phyloP scores from a whole-genome alignment of 2,888 invertebrate species.

The Choristoneura rosaceana region DNA sequence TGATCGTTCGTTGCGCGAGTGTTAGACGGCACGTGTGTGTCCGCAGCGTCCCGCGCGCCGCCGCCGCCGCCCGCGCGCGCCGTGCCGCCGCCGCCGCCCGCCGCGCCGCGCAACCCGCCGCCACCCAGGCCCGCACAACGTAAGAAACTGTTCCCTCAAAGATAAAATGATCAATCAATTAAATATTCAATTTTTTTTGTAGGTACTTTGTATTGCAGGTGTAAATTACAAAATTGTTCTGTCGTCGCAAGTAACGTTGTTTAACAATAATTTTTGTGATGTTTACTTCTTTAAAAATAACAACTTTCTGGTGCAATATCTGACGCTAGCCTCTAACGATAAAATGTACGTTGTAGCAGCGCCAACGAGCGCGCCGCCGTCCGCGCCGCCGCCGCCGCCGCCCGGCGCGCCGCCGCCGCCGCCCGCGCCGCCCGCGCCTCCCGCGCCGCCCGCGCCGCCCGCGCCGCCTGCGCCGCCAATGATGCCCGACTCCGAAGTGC shows the following conservation, averaged over 20 bases:
- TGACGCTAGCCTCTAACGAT: too few relatives aligned
- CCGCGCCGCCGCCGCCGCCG: slow-evolving; percentile 58
- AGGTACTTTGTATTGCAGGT: too few relatives aligned
- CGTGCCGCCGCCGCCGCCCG: slow-evolving; percentile 54
- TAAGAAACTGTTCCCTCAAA: slow-evolving; percentile 50
- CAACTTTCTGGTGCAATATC: too few relatives aligned
- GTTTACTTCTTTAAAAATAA: too few relatives aligned
- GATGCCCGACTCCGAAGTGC: slow-evolving; percentile 63
- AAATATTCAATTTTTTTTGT: too few relatives aligned
- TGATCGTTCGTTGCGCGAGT: too few relatives aligned
- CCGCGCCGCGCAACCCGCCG: slow-evolving; percentile 74
- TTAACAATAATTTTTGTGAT: too few relatives aligned
- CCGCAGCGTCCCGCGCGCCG: slow-evolving; percentile 77
- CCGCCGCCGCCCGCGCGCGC: slow-evolving; percentile 78
- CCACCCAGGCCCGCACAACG: slow-evolving; percentile 83
- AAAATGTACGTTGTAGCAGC: slow-evolving; percentile 46
- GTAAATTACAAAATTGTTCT: too few relatives aligned
- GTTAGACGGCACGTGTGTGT: neutral
- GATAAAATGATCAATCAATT: too few relatives aligned
- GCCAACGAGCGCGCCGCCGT: slow-evolving; percentile 63
- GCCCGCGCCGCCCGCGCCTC: slow-evolving; percentile 57
- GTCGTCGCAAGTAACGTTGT: too few relatives aligned
- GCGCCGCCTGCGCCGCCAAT: slow-evolving; percentile 52
- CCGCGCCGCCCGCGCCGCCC: slow-evolving; percentile 68
- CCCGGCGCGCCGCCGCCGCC: slow-evolving; percentile 71